Evolutionary conservation across 2,113 vertebrate species (phyloP), one percentile per base, ranked within the genome.

Genomic region (Tretioscincus oriximinensis): DNA sequence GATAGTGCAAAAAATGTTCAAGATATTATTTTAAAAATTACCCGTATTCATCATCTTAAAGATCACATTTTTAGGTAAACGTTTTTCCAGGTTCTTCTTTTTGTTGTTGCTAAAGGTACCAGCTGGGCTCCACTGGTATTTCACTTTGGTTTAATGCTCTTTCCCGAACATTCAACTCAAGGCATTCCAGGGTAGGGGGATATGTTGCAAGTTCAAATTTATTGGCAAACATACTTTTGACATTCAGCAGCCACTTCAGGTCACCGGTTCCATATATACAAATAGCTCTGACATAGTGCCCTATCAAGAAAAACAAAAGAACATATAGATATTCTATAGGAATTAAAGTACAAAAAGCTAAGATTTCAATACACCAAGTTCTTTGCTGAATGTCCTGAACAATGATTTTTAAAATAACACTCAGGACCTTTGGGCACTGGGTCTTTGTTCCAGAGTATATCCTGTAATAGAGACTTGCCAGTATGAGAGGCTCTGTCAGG

Each of bases 211-310:
- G 88, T 80, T 96, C 95, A 91, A 96, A 96, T 84, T 96, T 96
- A 87, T 96, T 96, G 49, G 95, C 95, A 81, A 96, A 96, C 71
- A 96, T 83, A 79, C 86, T 91, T 24, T 66, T 77, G 0, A 91
- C 92, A 54, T 93, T 90, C 67, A 92, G 78, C 78, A 96, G 87
- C 95, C 95, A 95, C 67, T 90, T 91, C 47, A 96, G 86, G 84
- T 96, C 95, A 69, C 94, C 95, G 0, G 91, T 92, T 84, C 95
- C 95, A 64, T 94, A 96, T 68, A 96, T 86, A 65, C 95, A 96
- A 86, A 96, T 95, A 29, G 78, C 90, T 31, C 89, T 93, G 16
- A 95, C 77, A 0, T 95, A 96, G 81, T 84, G 95, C 29, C 95
- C 95, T 96, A 85, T 63, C 73, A 80, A 79, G 49, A 58, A 73